Evolutionary conservation across 2,797 vertebrate species (phyloP).

Genomic region (Sylvilagus floridanus): DNA sequence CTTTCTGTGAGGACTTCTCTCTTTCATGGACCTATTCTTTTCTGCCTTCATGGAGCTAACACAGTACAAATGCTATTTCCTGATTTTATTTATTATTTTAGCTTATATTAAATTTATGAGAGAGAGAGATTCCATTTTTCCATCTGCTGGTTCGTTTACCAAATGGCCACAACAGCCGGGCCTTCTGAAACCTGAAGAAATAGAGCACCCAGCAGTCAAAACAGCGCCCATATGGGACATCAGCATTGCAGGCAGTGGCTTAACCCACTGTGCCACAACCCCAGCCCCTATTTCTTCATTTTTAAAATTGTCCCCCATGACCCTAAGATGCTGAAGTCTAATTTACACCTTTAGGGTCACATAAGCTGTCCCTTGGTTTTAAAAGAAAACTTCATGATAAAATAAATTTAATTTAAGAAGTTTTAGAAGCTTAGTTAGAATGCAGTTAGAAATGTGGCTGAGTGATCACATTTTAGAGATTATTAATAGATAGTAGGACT

Average conservation of each 20-base stretch:
- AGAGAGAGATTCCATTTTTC: no score
- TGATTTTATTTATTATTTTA: background rate
- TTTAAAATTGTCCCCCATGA: conserved; percentile 28
- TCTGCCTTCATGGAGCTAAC: conserved; percentile 8
- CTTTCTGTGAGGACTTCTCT: background rate
- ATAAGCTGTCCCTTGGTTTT: background rate
- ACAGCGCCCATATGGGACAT: no score
- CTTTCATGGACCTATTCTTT: background rate
- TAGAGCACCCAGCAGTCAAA: no score
- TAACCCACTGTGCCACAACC: no score
- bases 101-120: no score
- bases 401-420: conserved; percentile 16
- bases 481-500: conserved; percentile 8
- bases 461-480: background rate
- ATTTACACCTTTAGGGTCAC: background rate
- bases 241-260: no score
- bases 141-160: no score
- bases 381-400: conserved; percentile 39
- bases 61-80: background rate
- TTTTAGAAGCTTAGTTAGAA: conserved; percentile 16
- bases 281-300: background rate
- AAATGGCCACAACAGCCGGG: no score
- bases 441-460: background rate
- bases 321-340: background rate
- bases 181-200: no score